phyloP scores from a whole-genome alignment of 2,797 vertebrate genomes.

The Luscinia luscinia region DNA sequence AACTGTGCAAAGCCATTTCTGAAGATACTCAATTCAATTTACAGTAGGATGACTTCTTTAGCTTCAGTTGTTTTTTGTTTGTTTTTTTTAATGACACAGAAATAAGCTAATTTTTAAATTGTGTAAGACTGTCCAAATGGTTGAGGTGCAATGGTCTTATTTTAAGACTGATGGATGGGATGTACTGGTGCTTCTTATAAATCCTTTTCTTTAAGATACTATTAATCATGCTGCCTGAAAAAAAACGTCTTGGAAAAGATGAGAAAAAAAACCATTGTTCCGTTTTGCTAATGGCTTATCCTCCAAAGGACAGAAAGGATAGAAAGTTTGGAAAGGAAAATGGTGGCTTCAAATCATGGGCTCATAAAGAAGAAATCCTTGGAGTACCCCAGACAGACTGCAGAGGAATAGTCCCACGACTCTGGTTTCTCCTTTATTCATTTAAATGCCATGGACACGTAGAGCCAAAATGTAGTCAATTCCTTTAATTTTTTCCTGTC shows the following conservation, averaged over 20 bases:
- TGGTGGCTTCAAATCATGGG: background rate
- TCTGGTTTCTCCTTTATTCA: background rate
- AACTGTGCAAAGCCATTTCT: background rate
- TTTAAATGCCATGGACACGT: background rate
- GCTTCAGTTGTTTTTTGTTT: background rate
- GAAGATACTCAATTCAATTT: background rate
- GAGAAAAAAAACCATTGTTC: background rate
- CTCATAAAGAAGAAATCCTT: background rate
- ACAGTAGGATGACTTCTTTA: background rate
- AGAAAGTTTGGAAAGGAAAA: background rate
- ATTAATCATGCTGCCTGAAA: background rate
- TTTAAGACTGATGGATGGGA: background rate
- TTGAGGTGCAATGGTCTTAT: background rate
- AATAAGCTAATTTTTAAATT: slow-evolving; percentile 4
- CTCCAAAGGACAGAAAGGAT: background rate
- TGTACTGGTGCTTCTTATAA: background rate
- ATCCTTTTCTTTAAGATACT: background rate
- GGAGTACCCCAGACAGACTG: background rate
- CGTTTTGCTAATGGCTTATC: background rate
- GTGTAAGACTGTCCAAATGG: background rate
- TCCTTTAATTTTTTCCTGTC: background rate
- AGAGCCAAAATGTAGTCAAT: background rate
- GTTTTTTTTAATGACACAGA: background rate
- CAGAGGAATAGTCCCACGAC: background rate
- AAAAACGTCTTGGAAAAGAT: background rate